Evolutionary conservation across 53 echinoderm and acorn worm genomes (phyloP), one percentile per base, ranked within the genome.

Genomic region (Zoroaster sp.): DNA sequence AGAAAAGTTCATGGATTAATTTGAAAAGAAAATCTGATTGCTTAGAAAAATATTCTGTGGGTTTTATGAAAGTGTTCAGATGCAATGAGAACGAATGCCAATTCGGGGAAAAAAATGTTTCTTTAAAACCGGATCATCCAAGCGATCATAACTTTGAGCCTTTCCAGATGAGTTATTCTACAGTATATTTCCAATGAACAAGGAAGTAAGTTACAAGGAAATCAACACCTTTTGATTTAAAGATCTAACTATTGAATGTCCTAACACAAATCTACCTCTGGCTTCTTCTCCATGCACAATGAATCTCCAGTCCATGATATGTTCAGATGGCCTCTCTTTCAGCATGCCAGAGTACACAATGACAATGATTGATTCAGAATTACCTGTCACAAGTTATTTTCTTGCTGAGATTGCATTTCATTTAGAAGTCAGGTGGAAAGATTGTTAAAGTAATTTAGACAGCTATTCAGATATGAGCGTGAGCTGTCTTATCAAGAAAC

Each of bases 221-320:
- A n/a, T 77, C 17, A 20, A 45, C 45, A 77, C 53, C 49, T 33
- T 34, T 15, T 77, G 77, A 77, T 77, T 77, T 77, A 34, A 52
- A 12, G 15, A 35, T 77, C 15, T 35, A 51, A 53, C 53, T 51
- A 35, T 8, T 35, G 2, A 52, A 9, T 77, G 20, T 75, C 35
- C 49, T 32, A 41, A 33, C 3, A 53, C 77, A 52, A 52, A 77
- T 54, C 77, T 35, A 15, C 47, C 35, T 15, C 32, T 8, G 47
- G 12, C 39, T 46, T 28, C 10, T 66, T 12, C 43, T 6, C 15
- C 30, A 10, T 10, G 44, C 20, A 5, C 40, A 40, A 74, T 45
- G 18, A 38, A 40, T 55, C 72, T 72, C 7, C 9, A 21, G 39
- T 36, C 38, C 20, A 55, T n/a, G 40, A 41, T 72, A 39, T 3